These are phyloP conservation scores for Chloroceryle aenea DNA, from an alignment of 2,113 vertebrate species.

Conservation along the genomic window DNA sequence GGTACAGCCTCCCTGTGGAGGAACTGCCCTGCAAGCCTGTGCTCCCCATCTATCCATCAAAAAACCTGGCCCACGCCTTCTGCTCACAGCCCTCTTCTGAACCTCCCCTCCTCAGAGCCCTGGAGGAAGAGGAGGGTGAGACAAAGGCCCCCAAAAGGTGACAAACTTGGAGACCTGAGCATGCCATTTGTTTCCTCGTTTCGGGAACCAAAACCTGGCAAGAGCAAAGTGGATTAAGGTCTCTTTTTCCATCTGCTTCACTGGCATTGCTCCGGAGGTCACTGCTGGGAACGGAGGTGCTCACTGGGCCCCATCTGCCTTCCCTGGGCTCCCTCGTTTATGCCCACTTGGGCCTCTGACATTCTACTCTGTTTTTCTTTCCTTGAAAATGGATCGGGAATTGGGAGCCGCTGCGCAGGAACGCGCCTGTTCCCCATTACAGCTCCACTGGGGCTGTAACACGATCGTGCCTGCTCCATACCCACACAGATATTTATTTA, in stretches of 20 bases:
- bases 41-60: not conserved
- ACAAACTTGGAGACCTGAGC: not conserved
- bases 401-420: constrained; percentile 73
- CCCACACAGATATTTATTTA: constrained; percentile 76
- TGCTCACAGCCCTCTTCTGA: not conserved
- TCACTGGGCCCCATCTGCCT: constrained; percentile 36
- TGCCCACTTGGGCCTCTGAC: constrained; percentile 68
- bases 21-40: not conserved
- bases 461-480: constrained; percentile 73
- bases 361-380: constrained; percentile 79
- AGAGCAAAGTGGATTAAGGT: not conserved
- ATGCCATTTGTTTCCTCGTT: constrained; percentile 32
- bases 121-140: not conserved
- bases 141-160: not conserved
- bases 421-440: constrained; percentile 82
- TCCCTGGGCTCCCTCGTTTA: not conserved
- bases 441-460: constrained; percentile 81
- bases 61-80: not conserved
- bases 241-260: constrained; percentile 21
- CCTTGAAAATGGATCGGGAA: constrained; percentile 80
- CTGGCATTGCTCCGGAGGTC: constrained; percentile 47
- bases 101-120: not conserved
- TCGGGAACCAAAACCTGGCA: constrained; percentile 34
- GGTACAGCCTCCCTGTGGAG: not conserved
- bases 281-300: not conserved